Evolutionary conservation across 37 sponge, comb jelly and placozoan species (phyloP).

Genomic region (Chondrosia reniformis): DNA sequence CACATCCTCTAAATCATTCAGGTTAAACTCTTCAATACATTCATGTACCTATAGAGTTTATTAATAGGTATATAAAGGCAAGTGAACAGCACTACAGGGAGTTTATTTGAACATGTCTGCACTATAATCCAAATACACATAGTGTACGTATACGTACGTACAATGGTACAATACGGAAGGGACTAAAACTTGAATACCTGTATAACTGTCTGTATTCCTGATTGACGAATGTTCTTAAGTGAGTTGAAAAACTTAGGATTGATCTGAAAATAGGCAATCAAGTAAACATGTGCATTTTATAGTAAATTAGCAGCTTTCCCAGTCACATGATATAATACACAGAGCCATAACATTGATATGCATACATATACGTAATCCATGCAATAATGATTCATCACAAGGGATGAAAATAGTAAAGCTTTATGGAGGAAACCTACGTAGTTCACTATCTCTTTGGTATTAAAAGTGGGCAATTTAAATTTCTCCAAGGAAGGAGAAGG

Average conservation of each 20-base stretch:
- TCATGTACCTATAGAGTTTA: constrained; percentile 36
- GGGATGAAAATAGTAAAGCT: neutral
- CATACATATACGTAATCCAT: neutral
- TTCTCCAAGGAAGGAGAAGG: too few relatives aligned
- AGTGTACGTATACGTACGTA: too few relatives aligned
- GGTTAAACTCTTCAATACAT: constrained; percentile 42
- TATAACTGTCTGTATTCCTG: constrained; percentile 26
- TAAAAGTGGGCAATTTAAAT: too few relatives aligned
- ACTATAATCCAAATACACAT: too few relatives aligned
- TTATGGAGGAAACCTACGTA: too few relatives aligned
- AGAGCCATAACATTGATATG: too few relatives aligned
- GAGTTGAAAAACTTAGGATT: constrained; percentile 34
- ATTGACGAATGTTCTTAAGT: constrained; percentile 52
- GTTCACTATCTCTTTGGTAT: too few relatives aligned
- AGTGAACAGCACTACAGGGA: neutral
- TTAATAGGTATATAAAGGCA: neutral
- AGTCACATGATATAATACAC: too few relatives aligned
- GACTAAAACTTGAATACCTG: constrained; percentile 29
- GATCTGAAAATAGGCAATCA: constrained; percentile 41
- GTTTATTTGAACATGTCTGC: neutral
- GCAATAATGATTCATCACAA: neutral
- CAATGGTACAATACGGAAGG: too few relatives aligned
- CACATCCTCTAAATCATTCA: constrained; percentile 19
- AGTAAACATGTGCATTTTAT: neutral
- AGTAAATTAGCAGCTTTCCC: too few relatives aligned